Percentiles rank a stretch among this genome's conserved stretches.
These are phyloP conservation scores for Nesometra sesokonis DNA, from an alignment of 35 echinoderm and acorn worm species.

Conservation along the genomic window DNA sequence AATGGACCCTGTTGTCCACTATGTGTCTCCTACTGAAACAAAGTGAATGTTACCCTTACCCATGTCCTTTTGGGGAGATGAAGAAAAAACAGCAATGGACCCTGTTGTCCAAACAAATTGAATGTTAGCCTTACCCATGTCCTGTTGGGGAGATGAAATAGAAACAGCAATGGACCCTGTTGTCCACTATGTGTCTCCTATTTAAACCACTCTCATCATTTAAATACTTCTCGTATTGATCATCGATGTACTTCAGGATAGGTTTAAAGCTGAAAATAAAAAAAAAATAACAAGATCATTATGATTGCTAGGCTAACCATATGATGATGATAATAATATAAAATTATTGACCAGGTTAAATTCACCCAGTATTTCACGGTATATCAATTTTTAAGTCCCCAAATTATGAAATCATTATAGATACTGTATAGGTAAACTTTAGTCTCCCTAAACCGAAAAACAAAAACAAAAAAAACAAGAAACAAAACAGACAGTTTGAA, in stretches of 20 bases:
- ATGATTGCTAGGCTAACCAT: too few species aligned
- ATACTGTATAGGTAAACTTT: too few species aligned
- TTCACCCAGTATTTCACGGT: too few species aligned
- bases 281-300: too few species aligned
- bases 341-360: too few species aligned
- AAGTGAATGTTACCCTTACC: slow-evolving; percentile 63
- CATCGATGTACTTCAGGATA: slow-evolving; percentile 84
- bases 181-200: slow-evolving; percentile 78
- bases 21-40: slow-evolving; percentile 74
- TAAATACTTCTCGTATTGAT: slow-evolving; percentile 75
- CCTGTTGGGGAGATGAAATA: slow-evolving; percentile 97
- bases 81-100: not conserved
- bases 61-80: not conserved
- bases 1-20: not conserved
- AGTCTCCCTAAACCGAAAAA: too few species aligned
- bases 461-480: too few species aligned
- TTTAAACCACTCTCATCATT: slow-evolving; percentile 89
- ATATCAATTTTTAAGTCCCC: too few species aligned
- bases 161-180: slow-evolving; percentile 91
- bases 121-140: slow-evolving; percentile 75
- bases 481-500: too few species aligned
- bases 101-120: not conserved
- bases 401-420: too few species aligned
- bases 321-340: too few species aligned
- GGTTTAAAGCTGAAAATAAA: slow-evolving; percentile 52